These are phyloP conservation scores for Cavia porcellus DNA, from an alignment of 2,113 vertebrate genomes.

Conservation along the genomic window DNA sequence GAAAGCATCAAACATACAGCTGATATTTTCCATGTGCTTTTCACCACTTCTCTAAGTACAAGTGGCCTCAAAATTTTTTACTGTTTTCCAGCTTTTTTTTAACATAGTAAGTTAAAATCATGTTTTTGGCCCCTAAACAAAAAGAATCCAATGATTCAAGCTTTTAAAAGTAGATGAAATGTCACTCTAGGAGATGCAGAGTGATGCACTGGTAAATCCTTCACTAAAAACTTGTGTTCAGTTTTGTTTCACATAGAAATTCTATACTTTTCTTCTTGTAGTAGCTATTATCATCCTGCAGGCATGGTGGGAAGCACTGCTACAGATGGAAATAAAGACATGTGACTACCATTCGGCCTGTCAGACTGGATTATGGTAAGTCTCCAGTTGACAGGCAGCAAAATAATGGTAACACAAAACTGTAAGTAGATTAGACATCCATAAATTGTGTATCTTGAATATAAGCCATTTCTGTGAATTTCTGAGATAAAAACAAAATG, in stretches of 20 bases:
- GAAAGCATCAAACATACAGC: neutral
- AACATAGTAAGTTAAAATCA: neutral
- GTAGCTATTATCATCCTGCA: neutral
- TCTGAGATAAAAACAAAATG: conserved; percentile 40
- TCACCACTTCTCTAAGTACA: neutral
- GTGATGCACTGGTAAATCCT: neutral
- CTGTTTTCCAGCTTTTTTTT: neutral
- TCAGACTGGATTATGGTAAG: conserved; percentile 20
- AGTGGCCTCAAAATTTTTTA: neutral
- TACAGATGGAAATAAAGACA: neutral
- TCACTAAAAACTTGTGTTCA: neutral
- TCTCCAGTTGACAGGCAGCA: conserved; percentile 18
- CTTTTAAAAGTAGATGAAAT: neutral
- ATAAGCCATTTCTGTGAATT: neutral
- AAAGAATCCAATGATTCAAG: neutral
- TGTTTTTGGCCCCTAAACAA: neutral
- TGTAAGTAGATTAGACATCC: neutral
- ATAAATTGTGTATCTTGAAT: neutral
- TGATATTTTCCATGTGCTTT: neutral
- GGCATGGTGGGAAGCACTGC: neutral
- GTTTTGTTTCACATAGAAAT: conserved; percentile 3
- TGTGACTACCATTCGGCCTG: neutral
- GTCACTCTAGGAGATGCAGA: neutral
- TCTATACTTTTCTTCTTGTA: neutral
- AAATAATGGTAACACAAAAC: neutral